These are phyloP conservation scores for Cheilosia impressa DNA, from an alignment of 2,888 invertebrate genomes.

Conservation along the genomic window DNA sequence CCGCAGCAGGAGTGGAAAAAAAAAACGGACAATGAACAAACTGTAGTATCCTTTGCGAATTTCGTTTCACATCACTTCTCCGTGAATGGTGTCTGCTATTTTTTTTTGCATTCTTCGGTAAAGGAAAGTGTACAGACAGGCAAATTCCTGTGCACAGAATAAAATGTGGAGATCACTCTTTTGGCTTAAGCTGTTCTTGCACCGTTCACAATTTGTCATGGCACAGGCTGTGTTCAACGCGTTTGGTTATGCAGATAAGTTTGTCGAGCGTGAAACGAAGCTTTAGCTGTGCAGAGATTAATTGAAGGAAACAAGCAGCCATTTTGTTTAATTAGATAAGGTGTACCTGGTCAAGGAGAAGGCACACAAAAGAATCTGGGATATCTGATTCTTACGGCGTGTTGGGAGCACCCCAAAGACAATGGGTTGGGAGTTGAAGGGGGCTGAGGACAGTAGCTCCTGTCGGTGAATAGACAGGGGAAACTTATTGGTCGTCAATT, in stretches of 20 bases:
- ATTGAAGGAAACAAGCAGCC: constrained; percentile 35
- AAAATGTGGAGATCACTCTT: constrained; percentile 10
- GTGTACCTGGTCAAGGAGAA: background rate
- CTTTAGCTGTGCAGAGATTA: constrained; percentile 8
- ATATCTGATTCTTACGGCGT: too few relatives aligned
- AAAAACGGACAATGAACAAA: constrained; percentile 29
- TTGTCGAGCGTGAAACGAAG: background rate
- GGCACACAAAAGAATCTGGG: background rate
- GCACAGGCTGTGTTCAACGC: background rate
- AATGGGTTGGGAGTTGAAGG: too few relatives aligned
- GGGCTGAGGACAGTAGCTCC: too few relatives aligned
- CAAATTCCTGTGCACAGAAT: constrained; percentile 23
- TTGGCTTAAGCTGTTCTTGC: background rate
- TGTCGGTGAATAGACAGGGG: too few relatives aligned
- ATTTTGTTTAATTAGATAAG: constrained; percentile 24
- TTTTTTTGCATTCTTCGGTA: background rate
- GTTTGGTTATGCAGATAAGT: constrained; percentile 4
- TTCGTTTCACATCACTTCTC: constrained; percentile 18
- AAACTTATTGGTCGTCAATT: too few relatives aligned
- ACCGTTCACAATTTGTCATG: constrained; percentile 10
- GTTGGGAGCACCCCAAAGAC: too few relatives aligned
- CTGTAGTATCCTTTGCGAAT: constrained; percentile 15
- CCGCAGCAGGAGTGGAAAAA: background rate
- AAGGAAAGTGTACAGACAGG: background rate
- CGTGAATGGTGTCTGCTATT: background rate